Evolutionary conservation across 2,797 vertebrate genomes (phyloP).

Genomic region (Otolemur crassicaudatus): DNA sequence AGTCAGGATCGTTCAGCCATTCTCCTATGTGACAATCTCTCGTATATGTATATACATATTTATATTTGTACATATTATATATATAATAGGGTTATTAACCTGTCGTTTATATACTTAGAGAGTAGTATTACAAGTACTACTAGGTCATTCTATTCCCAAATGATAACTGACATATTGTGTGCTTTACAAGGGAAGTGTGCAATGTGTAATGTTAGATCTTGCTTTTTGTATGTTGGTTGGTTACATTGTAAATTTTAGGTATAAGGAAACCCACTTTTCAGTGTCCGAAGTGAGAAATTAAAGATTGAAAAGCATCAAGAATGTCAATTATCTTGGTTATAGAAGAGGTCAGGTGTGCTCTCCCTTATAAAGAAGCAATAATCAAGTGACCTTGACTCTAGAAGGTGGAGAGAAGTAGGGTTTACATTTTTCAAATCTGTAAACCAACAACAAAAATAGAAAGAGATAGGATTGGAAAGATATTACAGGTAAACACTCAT

Average conservation of each 20-base stretch:
- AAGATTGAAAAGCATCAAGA: neutral
- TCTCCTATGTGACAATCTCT: neutral
- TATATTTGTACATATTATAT: neutral
- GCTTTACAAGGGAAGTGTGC: neutral
- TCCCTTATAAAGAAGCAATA: neutral
- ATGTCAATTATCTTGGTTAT: neutral
- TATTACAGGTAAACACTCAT: neutral
- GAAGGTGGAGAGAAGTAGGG: neutral
- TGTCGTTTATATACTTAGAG: slow-evolving; percentile 3
- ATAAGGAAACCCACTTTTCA: neutral
- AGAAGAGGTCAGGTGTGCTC: neutral
- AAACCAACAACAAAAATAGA: neutral
- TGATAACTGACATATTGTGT: neutral
- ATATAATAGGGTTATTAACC: neutral
- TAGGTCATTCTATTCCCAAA: neutral
- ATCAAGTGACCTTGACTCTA: neutral
- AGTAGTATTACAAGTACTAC: neutral
- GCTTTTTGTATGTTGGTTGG: neutral
- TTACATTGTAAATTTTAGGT: slow-evolving; percentile 16
- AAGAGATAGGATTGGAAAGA: neutral
- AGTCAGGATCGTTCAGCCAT: neutral
- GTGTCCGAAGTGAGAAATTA: neutral
- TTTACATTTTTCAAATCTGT: slow-evolving; percentile 5
- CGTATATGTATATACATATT: neutral
- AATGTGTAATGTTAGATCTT: neutral